Base-by-base conservation (phyloP, 1,140 invertebrate genomes). In the Apis dorsata region DNA sequence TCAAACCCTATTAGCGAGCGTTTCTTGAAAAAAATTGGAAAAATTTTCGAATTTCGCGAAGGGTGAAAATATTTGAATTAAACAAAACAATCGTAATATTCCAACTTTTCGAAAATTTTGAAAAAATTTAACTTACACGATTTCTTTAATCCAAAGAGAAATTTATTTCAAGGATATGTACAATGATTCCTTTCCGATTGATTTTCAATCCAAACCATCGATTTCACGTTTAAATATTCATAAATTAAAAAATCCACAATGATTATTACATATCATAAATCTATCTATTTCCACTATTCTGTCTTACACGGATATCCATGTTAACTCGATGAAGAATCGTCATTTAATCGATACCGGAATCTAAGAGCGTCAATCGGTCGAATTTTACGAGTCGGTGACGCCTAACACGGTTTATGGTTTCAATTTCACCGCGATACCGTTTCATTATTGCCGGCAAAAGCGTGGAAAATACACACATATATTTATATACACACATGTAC, bases 391-490 rank as follows among this genome's bases (percentile, higher is more conserved):
- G 69, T 53, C 72, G 24, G 9, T 53, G 55, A 75, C 57, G 13
- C 44, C 63, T 81, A 76, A 76, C 80, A 53, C 44, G 80, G 65
- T 70, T 82, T 77, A 82, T 62, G 57, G 65, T 82, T 82, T 82
- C 80, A 65, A 77, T 82, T 82, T 82, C 65, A 70, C 65, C 73
- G 24, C 10, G 55, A 24, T n/a, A 63, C 51, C 49, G 65, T 82
- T 82, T 82, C 70, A 82, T 82, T 77, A 65, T 68, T 57, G 24
- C 34, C 34, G 71, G 12, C 17, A 82, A 51, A 82, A 69, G 73
- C 65, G 55, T 28, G 57, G 65, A 60, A 77, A 77, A 28, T 44
- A 63, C 21, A 28, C 12, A 28, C 15, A 69, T 5, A 69, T 3
- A 51, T 21, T 51, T 15, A n/a, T 10, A 15, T 10, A 68, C 9